A percentile compares a stretch with the other conserved stretches of the same genome.
phyloP scores from a whole-genome alignment of 2,888 invertebrate genomes.

The Melitaea athalia region DNA sequence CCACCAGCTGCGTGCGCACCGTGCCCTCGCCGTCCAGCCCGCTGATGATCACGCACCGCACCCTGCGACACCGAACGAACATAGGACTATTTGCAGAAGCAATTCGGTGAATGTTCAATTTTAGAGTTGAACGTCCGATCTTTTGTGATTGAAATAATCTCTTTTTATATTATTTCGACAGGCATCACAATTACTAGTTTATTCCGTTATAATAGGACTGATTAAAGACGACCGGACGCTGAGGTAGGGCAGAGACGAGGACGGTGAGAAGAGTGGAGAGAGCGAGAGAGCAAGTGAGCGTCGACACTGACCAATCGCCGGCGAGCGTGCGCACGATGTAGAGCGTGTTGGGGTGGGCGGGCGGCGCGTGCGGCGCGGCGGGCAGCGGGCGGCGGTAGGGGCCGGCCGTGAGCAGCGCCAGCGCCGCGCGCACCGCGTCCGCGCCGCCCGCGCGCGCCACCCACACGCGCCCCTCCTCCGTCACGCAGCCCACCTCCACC shows the following conservation, averaged over 20 bases:
- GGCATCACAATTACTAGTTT: too few species aligned
- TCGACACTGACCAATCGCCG: constrained; percentile 67
- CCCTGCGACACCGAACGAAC: constrained; percentile 49
- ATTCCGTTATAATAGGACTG: too few species aligned
- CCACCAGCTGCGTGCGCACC: constrained; percentile 73
- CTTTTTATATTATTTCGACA: too few species aligned
- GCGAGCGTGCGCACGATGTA: constrained; percentile 77
- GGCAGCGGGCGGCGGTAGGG: constrained; percentile 74
- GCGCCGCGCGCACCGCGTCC: constrained; percentile 64
- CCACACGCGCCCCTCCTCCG: constrained; percentile 75
- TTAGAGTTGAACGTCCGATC: too few species aligned
- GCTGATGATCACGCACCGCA: constrained; percentile 73
- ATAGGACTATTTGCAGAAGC: too few species aligned
- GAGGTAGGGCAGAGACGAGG: too few species aligned
- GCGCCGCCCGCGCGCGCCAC: constrained; percentile 75
- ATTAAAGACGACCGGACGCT: too few species aligned
- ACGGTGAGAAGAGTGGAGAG: too few species aligned
- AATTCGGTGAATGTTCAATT: background rate
- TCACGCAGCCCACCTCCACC: constrained; percentile 76
- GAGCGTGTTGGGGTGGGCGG: constrained; percentile 58
- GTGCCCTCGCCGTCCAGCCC: constrained; percentile 75
- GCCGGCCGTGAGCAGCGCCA: constrained; percentile 69
- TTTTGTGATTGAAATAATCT: too few species aligned
- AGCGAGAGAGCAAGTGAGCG: background rate
- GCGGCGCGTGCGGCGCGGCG: constrained; percentile 69